Conservation (phyloP, 1,140 invertebrate species). For the Dinothrombium tinctorium region DNA sequence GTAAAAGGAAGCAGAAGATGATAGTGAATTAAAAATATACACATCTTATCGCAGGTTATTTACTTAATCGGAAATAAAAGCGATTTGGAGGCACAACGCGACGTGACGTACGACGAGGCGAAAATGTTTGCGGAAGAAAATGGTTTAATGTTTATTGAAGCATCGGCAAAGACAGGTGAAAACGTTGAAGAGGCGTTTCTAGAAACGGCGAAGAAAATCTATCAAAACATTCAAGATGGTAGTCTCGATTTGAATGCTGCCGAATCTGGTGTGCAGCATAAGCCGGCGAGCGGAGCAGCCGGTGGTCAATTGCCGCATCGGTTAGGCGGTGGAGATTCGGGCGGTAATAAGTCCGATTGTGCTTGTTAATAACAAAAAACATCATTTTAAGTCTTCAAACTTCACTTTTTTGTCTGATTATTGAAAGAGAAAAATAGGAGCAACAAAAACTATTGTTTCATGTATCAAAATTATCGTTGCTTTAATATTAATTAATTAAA, state of each 20-base stretch:
- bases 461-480: too few relatives aligned
- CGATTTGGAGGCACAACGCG: slow-evolving; percentile 87
- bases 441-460: too few relatives aligned
- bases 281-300: not conserved
- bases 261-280: slow-evolving; percentile 79
- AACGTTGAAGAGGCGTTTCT: slow-evolving; percentile 99
- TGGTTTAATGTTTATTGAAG: slow-evolving; percentile 94
- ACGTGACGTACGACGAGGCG: slow-evolving; percentile 98
- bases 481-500: too few relatives aligned
- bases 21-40: not conserved
- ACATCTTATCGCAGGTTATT: slow-evolving; percentile 42
- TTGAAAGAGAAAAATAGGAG: too few relatives aligned
- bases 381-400: too few relatives aligned
- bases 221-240: slow-evolving; percentile 97
- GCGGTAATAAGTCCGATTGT: not conserved
- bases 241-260: slow-evolving; percentile 92
- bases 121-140: slow-evolving; percentile 99
- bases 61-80: slow-evolving; percentile 99
- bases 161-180: slow-evolving; percentile 98
- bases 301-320: not conserved
- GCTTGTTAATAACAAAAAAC: not conserved
- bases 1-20: not conserved
- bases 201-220: slow-evolving; percentile 97
- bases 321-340: not conserved
- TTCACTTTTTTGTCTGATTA: too few relatives aligned